These are phyloP conservation scores for Malacoraja senta DNA, from an alignment of 2,797 vertebrate genomes.

Conservation along the genomic window DNA sequence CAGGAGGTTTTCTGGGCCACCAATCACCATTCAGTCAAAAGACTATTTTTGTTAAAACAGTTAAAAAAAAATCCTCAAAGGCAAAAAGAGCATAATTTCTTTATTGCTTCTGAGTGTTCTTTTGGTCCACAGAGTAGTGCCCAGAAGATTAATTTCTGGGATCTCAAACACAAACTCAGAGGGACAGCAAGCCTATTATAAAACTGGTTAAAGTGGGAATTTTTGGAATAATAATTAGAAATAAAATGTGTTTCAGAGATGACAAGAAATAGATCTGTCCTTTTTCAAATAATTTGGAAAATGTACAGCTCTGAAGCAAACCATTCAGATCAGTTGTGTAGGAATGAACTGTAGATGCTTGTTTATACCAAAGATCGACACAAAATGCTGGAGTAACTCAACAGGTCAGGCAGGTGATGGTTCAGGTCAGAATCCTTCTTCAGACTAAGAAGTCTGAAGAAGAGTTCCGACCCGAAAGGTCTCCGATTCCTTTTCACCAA, in stretches of 20 bases:
- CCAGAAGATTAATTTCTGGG: not conserved
- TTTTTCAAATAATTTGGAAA: not conserved
- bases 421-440: no score
- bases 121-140: not conserved
- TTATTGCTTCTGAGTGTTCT: not conserved
- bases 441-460: no score
- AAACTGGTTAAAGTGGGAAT: not conserved
- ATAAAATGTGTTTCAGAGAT: not conserved
- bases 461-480: no score
- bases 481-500: no score
- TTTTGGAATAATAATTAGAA: not conserved
- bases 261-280: not conserved
- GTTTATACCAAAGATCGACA: no score
- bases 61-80: not conserved
- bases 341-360: no score
- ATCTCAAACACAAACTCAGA: not conserved
- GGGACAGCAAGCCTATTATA: not conserved
- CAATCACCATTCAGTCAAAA: not conserved
- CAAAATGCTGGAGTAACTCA: no score
- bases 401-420: no score
- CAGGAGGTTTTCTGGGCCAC: not conserved
- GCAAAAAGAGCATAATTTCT: not conserved
- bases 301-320: not conserved
- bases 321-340: not conserved
- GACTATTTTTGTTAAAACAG: not conserved